Percentiles rank a stretch among this genome's conserved stretches.
Evolutionary conservation across 2,888 invertebrate species (phyloP).

Genomic region (Diarsia rubi): DNA sequence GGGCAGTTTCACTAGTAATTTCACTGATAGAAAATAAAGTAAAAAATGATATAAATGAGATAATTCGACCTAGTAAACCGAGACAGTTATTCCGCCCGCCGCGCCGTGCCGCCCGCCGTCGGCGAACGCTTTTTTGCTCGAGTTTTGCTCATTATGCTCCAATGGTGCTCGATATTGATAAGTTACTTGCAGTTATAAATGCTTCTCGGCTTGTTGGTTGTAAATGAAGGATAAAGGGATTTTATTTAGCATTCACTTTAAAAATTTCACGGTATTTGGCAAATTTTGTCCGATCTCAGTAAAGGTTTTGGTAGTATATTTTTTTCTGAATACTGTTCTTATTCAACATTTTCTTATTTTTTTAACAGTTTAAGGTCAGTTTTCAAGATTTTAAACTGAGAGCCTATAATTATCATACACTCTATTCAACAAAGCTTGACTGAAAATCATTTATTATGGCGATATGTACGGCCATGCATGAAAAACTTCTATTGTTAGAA

Average conservation of each 20-base stretch:
- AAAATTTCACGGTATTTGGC: not conserved
- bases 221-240: not conserved
- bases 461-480: not conserved
- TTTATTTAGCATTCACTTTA: not conserved
- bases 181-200: conserved; percentile 28
- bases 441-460: not conserved
- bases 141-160: conserved; percentile 73
- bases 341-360: not conserved
- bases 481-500: not conserved
- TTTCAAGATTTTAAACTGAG: not conserved
- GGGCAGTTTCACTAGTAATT: conserved; percentile 82
- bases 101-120: conserved; percentile 76
- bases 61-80: conserved; percentile 87
- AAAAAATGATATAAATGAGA: conserved; percentile 79
- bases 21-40: conserved; percentile 76
- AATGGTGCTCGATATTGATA: conserved; percentile 51
- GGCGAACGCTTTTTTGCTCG: conserved; percentile 77
- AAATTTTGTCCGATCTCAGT: not conserved
- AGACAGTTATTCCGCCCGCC: conserved; percentile 74
- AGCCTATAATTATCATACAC: not conserved
- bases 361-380: not conserved
- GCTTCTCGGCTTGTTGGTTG: conserved; percentile 6
- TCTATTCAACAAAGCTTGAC: not conserved
- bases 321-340: not conserved
- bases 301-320: not conserved